Evolutionary conservation across 2,888 invertebrate genomes (phyloP).

Genomic region (Tachina grossa): DNA sequence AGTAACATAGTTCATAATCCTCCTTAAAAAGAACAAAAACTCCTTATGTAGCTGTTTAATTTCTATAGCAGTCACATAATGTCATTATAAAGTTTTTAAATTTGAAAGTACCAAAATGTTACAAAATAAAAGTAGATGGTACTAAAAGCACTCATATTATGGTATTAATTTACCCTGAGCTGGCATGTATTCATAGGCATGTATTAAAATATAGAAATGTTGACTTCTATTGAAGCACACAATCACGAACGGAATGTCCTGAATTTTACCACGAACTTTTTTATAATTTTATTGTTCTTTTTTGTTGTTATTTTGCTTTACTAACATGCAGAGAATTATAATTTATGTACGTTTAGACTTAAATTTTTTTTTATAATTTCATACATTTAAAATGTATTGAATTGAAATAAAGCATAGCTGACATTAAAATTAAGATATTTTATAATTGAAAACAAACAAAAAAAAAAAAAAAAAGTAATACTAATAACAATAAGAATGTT

Average conservation of each 20-base stretch:
- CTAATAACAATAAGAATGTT: not conserved
- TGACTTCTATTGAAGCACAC: not conserved
- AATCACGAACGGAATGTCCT: constrained; percentile 35
- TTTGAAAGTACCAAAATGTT: too few species aligned
- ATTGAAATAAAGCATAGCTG: constrained; percentile 54
- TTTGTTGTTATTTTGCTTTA: constrained; percentile 26
- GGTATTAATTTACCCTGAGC: not conserved
- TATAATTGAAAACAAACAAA: not conserved
- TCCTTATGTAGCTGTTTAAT: too few species aligned
- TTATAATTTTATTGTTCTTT: constrained; percentile 29
- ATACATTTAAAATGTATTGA: constrained; percentile 53
- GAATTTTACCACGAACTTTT: constrained; percentile 36
- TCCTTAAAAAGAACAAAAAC: too few species aligned
- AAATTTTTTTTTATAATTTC: constrained; percentile 28
- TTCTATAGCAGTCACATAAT: too few species aligned
- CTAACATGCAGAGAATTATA: constrained; percentile 29
- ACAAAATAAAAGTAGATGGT: not conserved
- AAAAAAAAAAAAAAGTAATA: not conserved
- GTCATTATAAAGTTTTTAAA: too few species aligned
- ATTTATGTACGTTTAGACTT: constrained; percentile 47
- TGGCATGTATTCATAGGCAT: not conserved
- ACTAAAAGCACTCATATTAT: not conserved
- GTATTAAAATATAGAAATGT: constrained; percentile 3
- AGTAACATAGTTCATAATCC: too few species aligned
- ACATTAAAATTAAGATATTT: constrained; percentile 39